These are phyloP conservation scores for Macrosteles quadrilineatus DNA, from an alignment of 1,140 invertebrate genomes.

Conservation along the genomic window DNA sequence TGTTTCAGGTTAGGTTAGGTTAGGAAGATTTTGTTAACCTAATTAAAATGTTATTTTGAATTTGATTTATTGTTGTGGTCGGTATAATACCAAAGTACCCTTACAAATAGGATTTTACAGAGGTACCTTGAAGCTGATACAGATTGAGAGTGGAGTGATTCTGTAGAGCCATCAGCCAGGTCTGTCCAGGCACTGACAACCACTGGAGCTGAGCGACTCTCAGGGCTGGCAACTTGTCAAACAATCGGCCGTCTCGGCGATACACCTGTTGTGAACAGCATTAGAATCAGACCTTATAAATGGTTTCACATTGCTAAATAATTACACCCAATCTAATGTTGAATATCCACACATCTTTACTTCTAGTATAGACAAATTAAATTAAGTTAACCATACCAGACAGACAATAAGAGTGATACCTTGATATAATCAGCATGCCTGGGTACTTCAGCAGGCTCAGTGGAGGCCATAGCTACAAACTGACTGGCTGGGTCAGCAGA, in stretches of 20 bases:
- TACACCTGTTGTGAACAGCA: neutral
- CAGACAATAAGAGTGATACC: neutral
- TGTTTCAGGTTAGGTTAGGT: too few species aligned
- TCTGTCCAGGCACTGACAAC: neutral
- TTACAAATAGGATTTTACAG: too few species aligned
- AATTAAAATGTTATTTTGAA: too few species aligned
- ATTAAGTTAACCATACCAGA: too few species aligned
- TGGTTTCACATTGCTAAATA: too few species aligned
- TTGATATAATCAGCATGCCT: conserved; percentile 4
- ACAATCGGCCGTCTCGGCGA: neutral
- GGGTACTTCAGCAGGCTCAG: neutral
- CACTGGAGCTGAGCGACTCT: neutral
- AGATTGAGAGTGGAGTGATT: neutral
- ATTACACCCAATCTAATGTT: too few species aligned
- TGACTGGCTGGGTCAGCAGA: neutral
- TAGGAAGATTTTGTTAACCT: too few species aligned
- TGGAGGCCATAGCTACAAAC: neutral
- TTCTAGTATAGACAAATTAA: too few species aligned
- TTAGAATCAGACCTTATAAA: too few species aligned
- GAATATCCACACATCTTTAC: too few species aligned
- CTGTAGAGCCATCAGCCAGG: neutral
- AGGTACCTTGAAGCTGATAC: neutral
- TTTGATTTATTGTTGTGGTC: too few species aligned
- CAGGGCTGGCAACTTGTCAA: conserved; percentile 4
- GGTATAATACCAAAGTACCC: too few species aligned